phyloP scores from a whole-genome alignment of 1,140 invertebrate genomes.

The Dreissena rostriformis region DNA sequence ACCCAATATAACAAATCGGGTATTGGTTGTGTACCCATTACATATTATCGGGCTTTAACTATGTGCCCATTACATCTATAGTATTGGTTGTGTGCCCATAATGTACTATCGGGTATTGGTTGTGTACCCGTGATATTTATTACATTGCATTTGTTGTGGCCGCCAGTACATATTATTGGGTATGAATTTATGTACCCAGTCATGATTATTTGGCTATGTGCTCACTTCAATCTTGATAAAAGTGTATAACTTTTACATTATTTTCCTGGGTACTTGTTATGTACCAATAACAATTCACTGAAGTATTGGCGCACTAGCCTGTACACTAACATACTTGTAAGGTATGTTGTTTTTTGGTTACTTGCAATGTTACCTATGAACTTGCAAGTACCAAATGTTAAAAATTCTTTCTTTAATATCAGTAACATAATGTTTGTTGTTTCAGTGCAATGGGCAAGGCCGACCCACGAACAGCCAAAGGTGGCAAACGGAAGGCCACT shows the following conservation, averaged over 20 bases:
- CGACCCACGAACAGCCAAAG: neutral
- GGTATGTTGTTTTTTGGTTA: neutral
- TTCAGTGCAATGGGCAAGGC: neutral
- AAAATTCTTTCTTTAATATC: neutral
- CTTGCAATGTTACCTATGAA: neutral
- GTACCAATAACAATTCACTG: neutral
- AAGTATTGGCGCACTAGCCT: neutral
- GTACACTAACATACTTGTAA: neutral
- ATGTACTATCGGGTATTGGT: neutral
- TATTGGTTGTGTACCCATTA: neutral
- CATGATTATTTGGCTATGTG: neutral
- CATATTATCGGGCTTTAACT: neutral
- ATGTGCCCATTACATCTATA: neutral
- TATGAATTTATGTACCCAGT: neutral
- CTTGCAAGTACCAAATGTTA: neutral
- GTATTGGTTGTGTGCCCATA: neutral
- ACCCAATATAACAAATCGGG: neutral
- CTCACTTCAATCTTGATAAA: neutral
- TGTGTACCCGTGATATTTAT: neutral
- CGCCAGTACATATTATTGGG: neutral
- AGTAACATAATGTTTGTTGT: too few species aligned
- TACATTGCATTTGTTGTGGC: neutral
- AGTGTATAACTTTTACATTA: neutral
- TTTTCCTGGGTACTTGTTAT: neutral
- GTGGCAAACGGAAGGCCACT: neutral